A percentile compares a stretch with the other conserved stretches of the same genome.
Evolutionary conservation across 2,888 invertebrate species (phyloP).

Genomic region (Cheilosia scutellata): DNA sequence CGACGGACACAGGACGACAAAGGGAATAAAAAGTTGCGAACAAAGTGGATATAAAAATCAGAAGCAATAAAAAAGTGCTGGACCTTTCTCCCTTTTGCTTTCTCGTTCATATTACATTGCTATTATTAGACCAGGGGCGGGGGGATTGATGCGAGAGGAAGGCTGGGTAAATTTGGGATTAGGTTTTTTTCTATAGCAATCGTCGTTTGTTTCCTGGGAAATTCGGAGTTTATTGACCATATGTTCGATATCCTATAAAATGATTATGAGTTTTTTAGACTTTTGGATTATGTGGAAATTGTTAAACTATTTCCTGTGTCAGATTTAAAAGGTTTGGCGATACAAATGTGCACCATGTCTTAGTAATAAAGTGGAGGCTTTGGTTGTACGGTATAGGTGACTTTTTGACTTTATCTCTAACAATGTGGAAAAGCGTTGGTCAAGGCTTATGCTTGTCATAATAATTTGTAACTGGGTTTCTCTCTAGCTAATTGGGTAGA

Average conservation of each 20-base stretch:
- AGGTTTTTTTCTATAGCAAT: constrained; percentile 6
- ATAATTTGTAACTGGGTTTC: too few species aligned
- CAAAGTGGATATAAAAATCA: constrained; percentile 75
- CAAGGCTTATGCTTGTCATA: too few species aligned
- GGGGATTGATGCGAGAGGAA: constrained; percentile 24
- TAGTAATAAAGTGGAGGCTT: constrained; percentile 46
- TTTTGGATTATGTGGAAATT: constrained; percentile 66
- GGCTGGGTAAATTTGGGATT: constrained; percentile 19
- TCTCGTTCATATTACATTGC: constrained; percentile 56
- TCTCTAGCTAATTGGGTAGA: too few species aligned
- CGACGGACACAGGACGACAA: constrained; percentile 61
- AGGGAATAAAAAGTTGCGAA: constrained; percentile 69
- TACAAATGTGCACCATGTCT: constrained; percentile 42
- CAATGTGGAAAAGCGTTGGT: neutral
- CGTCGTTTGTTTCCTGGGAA: constrained; percentile 43
- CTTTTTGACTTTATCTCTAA: constrained; percentile 26
- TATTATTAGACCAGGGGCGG: constrained; percentile 33
- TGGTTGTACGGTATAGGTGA: neutral
- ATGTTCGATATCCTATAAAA: constrained; percentile 71
- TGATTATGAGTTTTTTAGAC: constrained; percentile 71
- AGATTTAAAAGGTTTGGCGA: constrained; percentile 40
- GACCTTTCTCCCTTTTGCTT: constrained; percentile 43
- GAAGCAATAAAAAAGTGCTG: constrained; percentile 69
- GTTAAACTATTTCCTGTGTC: constrained; percentile 64
- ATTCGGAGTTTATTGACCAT: constrained; percentile 71